Evolutionary conservation across 2,113 vertebrate species (phyloP).

Genomic region (Mustela nigripes): DNA sequence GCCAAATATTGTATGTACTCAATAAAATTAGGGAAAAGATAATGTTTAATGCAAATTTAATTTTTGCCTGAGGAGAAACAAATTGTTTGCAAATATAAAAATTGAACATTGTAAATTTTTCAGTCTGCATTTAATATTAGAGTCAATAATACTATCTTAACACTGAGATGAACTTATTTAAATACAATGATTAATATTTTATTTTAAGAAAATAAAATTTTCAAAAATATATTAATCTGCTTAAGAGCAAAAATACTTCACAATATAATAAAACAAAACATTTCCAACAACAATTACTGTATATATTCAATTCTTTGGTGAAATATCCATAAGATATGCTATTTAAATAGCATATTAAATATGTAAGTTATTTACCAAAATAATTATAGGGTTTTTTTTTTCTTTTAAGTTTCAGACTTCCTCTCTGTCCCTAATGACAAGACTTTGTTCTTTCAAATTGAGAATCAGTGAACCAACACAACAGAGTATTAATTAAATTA

Average conservation of each 20-base stretch:
- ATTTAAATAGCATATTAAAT: background rate
- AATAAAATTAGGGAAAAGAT: background rate
- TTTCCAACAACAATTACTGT: background rate
- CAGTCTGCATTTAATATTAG: background rate
- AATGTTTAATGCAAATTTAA: background rate
- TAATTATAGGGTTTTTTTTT: background rate
- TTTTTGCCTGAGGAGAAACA: background rate
- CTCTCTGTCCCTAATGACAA: background rate
- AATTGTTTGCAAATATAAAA: background rate
- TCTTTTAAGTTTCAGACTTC: background rate
- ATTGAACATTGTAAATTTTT: background rate
- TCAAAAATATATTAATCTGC: background rate
- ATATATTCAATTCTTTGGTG: background rate
- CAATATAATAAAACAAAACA: background rate
- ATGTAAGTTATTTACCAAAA: background rate
- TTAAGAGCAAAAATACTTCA: background rate
- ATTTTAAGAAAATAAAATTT: background rate
- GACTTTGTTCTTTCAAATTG: background rate
- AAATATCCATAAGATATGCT: background rate
- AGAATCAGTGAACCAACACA: background rate
- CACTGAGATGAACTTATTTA: background rate
- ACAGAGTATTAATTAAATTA: background rate
- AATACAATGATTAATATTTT: background rate
- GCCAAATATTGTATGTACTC: background rate
- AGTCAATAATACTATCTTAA: background rate